Percentiles rank a stretch among this genome's conserved stretches.
Conservation (phyloP, 1,140 invertebrate species). For the Aradophagus sp. region DNA sequence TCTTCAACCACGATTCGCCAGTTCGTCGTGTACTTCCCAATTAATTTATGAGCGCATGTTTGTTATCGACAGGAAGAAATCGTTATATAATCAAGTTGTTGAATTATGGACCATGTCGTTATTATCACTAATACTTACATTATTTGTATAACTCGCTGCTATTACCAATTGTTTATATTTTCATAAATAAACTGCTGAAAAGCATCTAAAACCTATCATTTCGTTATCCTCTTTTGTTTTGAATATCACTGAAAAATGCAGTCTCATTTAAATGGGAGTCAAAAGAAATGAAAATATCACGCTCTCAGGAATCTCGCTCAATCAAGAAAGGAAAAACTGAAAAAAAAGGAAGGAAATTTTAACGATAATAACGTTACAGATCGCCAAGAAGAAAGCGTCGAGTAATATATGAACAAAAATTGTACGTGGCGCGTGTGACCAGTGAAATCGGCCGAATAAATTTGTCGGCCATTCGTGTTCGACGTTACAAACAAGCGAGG, state of each 20-base stretch:
- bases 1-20: slow-evolving; percentile 3
- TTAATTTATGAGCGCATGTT: slow-evolving; percentile 57
- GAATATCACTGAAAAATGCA: too few relatives aligned
- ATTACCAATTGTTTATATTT: slow-evolving; percentile 52
- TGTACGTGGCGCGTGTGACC: slow-evolving; percentile 11
- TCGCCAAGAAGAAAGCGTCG: slow-evolving; percentile 14
- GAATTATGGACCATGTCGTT: too few relatives aligned
- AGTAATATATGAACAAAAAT: slow-evolving; percentile 23
- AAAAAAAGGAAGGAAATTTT: too few relatives aligned
- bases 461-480: slow-evolving; percentile 24
- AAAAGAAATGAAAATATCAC: too few relatives aligned
- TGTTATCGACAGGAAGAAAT: too few relatives aligned
- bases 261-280: too few relatives aligned
- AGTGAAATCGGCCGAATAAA: slow-evolving; percentile 48
- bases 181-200: slow-evolving; percentile 44
- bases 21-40: slow-evolving; percentile 32
- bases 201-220: slow-evolving; percentile 12
- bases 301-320: too few relatives aligned
- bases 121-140: too few relatives aligned
- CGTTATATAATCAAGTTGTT: slow-evolving; percentile 33
- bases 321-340: too few relatives aligned
- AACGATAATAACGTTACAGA: too few relatives aligned
- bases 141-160: too few relatives aligned
- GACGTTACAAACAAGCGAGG: slow-evolving; percentile 23
- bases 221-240: slow-evolving; percentile 7